Conservation (phyloP, 2,113 vertebrate genomes). For the Scytalopus superciliaris region DNA sequence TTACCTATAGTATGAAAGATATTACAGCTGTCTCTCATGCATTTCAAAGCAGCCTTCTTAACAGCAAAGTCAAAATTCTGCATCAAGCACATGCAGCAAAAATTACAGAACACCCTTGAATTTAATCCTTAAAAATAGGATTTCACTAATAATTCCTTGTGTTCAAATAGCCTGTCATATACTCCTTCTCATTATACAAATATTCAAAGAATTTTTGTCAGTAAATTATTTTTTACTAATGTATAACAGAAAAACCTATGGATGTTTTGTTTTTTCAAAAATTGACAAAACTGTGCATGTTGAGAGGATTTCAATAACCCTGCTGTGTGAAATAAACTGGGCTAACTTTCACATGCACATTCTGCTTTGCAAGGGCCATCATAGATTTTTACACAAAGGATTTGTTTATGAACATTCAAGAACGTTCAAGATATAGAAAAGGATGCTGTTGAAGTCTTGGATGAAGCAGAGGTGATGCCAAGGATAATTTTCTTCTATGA, state of each 20-base stretch:
- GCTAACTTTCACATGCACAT: not conserved
- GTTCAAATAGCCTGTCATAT: not conserved
- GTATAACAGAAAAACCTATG: not conserved
- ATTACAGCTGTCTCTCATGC: not conserved
- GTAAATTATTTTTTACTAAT: not conserved
- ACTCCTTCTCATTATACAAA: not conserved
- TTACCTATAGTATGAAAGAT: not conserved
- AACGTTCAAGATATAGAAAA: not conserved
- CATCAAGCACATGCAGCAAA: not conserved
- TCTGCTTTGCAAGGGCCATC: not conserved
- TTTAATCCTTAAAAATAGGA: not conserved
- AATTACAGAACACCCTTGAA: not conserved
- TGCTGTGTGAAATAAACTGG: not conserved
- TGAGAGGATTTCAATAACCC: not conserved
- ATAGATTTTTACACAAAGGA: not conserved
- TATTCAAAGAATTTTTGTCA: not conserved
- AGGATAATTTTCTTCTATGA: not conserved
- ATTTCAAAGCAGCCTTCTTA: not conserved
- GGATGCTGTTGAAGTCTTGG: not conserved
- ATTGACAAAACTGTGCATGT: not conserved
- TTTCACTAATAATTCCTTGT: not conserved
- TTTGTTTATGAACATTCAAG: not conserved
- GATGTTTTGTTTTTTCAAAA: not conserved
- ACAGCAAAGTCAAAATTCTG: not conserved
- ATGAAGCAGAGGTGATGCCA: not conserved